These are phyloP conservation scores for Ennomos fuscantarius DNA, from an alignment of 2,888 invertebrate genomes.

Conservation along the genomic window DNA sequence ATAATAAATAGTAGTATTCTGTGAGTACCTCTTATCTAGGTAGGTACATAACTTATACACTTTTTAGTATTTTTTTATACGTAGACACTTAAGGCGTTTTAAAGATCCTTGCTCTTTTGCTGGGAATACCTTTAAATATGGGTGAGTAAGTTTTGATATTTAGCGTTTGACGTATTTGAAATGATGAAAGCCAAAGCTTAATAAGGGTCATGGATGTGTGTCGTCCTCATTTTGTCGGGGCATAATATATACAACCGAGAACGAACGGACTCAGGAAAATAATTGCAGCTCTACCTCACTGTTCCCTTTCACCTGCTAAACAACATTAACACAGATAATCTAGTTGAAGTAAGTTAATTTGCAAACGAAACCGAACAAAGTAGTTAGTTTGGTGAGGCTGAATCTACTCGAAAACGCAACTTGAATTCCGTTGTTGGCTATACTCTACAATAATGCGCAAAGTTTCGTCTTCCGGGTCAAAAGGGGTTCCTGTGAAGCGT, in stretches of 20 bases:
- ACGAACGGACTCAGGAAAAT: conserved; percentile 35
- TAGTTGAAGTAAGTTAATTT: conserved; percentile 19
- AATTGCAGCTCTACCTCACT: background rate
- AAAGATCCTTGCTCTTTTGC: no score
- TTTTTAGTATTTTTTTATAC: no score
- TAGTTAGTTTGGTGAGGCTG: conserved; percentile 21
- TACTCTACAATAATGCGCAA: conserved; percentile 52
- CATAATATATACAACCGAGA: conserved; percentile 39
- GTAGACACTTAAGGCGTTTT: no score
- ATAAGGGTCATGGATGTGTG: conserved; percentile 46
- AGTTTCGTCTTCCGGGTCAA: conserved; percentile 55
- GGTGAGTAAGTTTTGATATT: conserved; percentile 35
- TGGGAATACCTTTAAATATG: no score
- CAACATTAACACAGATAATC: conserved; percentile 6
- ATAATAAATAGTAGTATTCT: no score
- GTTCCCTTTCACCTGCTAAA: conserved; percentile 2
- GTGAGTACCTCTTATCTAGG: no score
- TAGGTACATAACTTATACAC: no score
- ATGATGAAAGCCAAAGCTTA: conserved; percentile 45
- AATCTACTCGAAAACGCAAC: conserved; percentile 23
- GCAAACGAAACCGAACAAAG: conserved; percentile 13
- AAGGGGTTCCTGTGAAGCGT: conserved; percentile 43
- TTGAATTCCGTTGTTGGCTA: conserved; percentile 47
- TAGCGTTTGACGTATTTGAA: conserved; percentile 44
- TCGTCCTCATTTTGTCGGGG: conserved; percentile 37